Base-by-base conservation (phyloP, 2,113 vertebrate species). In the Atractosteus spatula region DNA sequence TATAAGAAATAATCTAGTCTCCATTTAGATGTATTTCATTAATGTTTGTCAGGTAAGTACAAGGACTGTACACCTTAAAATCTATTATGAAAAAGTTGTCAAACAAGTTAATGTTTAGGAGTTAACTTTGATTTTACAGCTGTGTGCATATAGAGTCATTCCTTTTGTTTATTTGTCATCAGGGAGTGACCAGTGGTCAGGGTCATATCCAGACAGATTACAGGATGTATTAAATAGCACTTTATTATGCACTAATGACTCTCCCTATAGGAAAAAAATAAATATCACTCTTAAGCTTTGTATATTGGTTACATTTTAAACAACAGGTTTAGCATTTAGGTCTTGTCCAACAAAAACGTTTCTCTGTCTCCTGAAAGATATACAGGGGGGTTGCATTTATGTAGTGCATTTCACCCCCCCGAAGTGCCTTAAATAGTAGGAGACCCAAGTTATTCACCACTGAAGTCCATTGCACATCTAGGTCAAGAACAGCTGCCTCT, bases 71-170 rank as follows among this genome's bases (percentile, higher is more conserved):
- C 29, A 64, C 43, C 45, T 64, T 51, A 55, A 73, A 73, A 69
- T 47, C 67, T 47, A 64, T 74, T 62, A 69, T 69, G 67, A 64
- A 45, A 63, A 68, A 42, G 17, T 17, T 74, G 72, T 63, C 57
- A 63, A 62, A 74, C 44, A 11, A 16, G 71, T 69, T 74, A 74
- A 74, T 74, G 59, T 74, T 59, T 74, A 69, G 72, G 54, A 68
- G 44, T 73, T 29, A 62, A 56, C 56, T 42, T 29, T 41, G 17
- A 68, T 44, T 74, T 74, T 74, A 74, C 42, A 67, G 4, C 57
- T 6, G 14, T 14, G 57, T 13, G 11, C n/a, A n/a, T 59, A 64
- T 41, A 13, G 59, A 59, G 17, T 14, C 64, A 45, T 68, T 69
- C 55, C 54, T 68, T 13, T 41, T 55, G 43, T 69, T 43, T 69